Base-by-base conservation (phyloP, 1,140 invertebrate genomes). In the Drosophila asahinai region DNA sequence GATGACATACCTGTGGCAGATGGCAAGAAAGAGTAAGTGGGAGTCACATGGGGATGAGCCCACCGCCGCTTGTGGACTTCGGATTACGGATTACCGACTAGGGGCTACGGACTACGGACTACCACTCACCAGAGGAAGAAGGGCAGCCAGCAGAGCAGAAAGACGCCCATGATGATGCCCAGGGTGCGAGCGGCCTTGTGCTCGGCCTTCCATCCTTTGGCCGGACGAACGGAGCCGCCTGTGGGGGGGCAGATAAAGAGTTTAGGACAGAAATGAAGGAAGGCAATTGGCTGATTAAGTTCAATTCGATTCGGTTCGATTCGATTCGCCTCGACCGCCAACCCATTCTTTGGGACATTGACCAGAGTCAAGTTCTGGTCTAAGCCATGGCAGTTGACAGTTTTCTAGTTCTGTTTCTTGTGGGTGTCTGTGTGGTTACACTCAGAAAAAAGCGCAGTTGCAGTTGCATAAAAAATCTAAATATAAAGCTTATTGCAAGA, bases 101-200 rank as follows among this genome's bases (percentile, higher is more conserved):
- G 97, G 97, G 30, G 9, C 49, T 49, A 64, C 54, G 57, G 51
- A 62, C 43, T 67, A 42, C 14, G 57, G 51, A 62, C 43, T 67
- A 42, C 14, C 77, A 86, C 92, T 87, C 99, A 99, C 95, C 98
- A 97, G 15, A 99, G 95, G 92, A 99, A 98, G 94, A 99, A 99
- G 17, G 98, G 98, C 67, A 99, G 93, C 98, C 99, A 99, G 92
- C 98, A 99, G 5, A 99, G 95, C 45, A 99, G 97, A 93, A 99
- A 98, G 12, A 99, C 97, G 9, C 97, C 97, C 97, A 98, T 98
- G 68, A 99, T 98, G 62, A 99, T 98, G 14, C 98, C 98, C 1
- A 99, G 94, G 15, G 98, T 98, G 51, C 98, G 94, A 5, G 98
- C 98, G 11, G 98, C 98, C 94, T 99, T 99, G 93, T 98, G 97